These are phyloP conservation scores for Drosophila rubida DNA, from an alignment of 2,888 invertebrate species.

Conservation along the genomic window DNA sequence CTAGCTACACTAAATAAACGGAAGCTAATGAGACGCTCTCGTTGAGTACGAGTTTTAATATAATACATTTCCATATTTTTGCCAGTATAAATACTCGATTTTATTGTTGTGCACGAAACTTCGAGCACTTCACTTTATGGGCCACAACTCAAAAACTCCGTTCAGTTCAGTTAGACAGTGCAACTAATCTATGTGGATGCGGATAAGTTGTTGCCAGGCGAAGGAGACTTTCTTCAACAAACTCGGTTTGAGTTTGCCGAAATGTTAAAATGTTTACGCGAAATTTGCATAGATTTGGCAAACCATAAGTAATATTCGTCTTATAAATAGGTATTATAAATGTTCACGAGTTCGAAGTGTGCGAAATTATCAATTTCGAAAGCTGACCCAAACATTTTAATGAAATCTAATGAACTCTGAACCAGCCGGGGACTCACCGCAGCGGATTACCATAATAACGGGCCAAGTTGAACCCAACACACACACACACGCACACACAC, in stretches of 20 bases:
- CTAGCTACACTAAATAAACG: background rate
- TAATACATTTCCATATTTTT: no score
- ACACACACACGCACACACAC: no score
- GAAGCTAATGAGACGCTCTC: no score
- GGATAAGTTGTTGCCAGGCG: background rate
- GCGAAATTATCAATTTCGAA: conserved; percentile 44
- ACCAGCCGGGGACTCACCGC: conserved; percentile 53
- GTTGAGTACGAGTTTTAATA: no score
- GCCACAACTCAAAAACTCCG: conserved; percentile 18
- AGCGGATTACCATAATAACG: conserved; percentile 69
- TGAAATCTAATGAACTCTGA: conserved; percentile 50
- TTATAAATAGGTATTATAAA: conserved; percentile 21
- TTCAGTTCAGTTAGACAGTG: no score
- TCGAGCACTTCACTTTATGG: conserved; percentile 3
- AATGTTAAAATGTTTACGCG: background rate
- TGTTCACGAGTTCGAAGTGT: background rate
- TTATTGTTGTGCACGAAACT: no score
- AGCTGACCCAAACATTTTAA: conserved; percentile 56
- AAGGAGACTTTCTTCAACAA: conserved; percentile 39
- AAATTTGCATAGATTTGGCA: conserved; percentile 33
- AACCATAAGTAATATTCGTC: conserved; percentile 11
- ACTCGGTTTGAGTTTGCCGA: conserved; percentile 7
- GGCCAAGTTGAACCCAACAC: conserved; percentile 17
- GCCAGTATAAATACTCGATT: no score
- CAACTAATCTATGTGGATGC: conserved; percentile 3